Base-by-base conservation (phyloP, 2,113 vertebrate genomes). In the Vicugna pacos region DNA sequence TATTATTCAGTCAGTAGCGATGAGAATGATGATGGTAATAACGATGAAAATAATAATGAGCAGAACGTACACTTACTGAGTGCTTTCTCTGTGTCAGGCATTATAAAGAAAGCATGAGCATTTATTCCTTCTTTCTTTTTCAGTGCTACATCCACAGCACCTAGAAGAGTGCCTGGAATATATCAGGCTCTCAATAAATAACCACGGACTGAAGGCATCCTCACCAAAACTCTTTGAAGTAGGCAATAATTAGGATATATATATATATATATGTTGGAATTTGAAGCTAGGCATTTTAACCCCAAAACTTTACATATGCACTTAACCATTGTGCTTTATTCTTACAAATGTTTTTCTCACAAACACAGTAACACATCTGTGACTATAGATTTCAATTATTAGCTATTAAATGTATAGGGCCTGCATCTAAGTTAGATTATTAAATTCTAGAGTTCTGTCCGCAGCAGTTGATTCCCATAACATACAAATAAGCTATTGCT, bases 211-310 rank as follows among this genome's bases (percentile, higher is more conserved):
- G 67, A 94, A 94, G 32, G 3, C 1, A 67, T 62, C 12, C 7
- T 79, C 67, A 92, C 89, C 54, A 94, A 60, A 90, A 90, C 48
- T 54, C 12, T 93, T 65, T 56, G 19, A 84, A 91, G n/a, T 72
- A 60, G 48, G 19, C 24, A 65, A 65, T 72, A 87, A 82, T 79
- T 83, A 92, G 19, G 15, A 54, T 8, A 48, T 72, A 22, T 70
- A 70, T 70, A 38, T 70, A 14, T 67, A 73, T 52, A 13, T 65
- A 42, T 72, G 26, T 60, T 77, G 8, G 6, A 83, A 83, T 72
- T 58, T 87, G 75, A 91, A 93, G 35, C 5, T 72, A 72, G 28
- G 12, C 12, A 58, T 83, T 85, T 77, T 65, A 15, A 70, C 69
- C 42, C 75, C 2, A 20, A 91, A 81, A 52, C 17, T 76, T 83